Base-by-base conservation (phyloP, 1,140 invertebrate genomes). In the Maconellicoccus hirsutus region DNA sequence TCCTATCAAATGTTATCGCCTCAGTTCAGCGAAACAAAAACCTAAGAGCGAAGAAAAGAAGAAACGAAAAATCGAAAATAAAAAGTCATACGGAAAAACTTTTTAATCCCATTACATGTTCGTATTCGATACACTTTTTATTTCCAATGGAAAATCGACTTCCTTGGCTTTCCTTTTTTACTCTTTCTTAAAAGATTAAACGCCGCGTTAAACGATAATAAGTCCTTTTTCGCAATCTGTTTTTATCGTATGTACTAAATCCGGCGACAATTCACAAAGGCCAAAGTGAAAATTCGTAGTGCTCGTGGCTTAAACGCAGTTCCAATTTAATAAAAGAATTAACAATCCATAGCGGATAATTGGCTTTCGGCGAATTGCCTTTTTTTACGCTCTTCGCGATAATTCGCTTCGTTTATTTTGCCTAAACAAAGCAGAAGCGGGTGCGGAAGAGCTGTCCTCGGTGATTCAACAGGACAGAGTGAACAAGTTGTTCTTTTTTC, bases 311-410 rank as follows among this genome's bases (percentile, higher is more conserved):
- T 52, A 52, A 52, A 52, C 2, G 42, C 42, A 19, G 42, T 52
- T 52, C n/a, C 42, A 16, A 52, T 52, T 52, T 52, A 52, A 52
- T 52, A 52, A 52, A 52, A 52, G 42, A 52, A 52, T 52, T 52
- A 52, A 52, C 42, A 52, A 52, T 52, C 42, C 42, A 52, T 52
- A 52, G 42, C 42, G 42, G 42, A 52, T 52, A 52, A 52, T 52
- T 52, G 42, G 42, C 42, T 52, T 52, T 52, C 42, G 42, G 42
- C 42, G 42, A 52, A 52, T 52, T 14, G 42, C 10, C 42, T 14
- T 52, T 52, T 14, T 19, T 19, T 19, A 3, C 42, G 4, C 42
- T 52, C 29, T 33, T 33, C 29, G 29, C 29, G 3, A 33, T 33
- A 33, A 33, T 6, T 33, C 29, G 29, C 29, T 12, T 33, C 29